A percentile compares a stretch with the other conserved stretches of the same genome.
phyloP scores from a whole-genome alignment of 2,113 vertebrate genomes.

The Arizona elegans region DNA sequence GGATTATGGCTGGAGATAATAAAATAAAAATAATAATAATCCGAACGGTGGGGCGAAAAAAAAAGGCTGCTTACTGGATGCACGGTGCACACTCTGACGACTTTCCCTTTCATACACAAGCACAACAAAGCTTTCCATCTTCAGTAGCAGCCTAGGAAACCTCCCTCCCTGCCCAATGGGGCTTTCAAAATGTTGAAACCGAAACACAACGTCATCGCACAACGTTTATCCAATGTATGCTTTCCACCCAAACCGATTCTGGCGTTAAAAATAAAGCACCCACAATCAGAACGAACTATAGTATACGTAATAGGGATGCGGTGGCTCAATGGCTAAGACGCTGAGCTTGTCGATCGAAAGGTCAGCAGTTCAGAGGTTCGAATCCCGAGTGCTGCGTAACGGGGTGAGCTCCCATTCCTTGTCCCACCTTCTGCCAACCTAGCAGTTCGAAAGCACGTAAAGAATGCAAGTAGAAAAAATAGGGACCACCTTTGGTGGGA shows the following conservation, averaged over 20 bases:
- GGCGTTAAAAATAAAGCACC: not conserved
- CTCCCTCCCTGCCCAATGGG: not conserved
- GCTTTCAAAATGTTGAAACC: not conserved
- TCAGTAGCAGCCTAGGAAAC: too few relatives aligned
- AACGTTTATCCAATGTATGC: not conserved
- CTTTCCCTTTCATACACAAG: not conserved
- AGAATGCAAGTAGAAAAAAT: too few relatives aligned
- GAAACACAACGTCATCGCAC: not conserved
- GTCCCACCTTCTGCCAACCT: too few relatives aligned
- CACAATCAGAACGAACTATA: not conserved
- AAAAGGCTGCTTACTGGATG: not conserved
- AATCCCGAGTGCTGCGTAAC: too few relatives aligned
- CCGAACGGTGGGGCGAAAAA: not conserved
- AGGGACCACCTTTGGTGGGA: too few relatives aligned
- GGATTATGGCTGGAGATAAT: conserved; percentile 10
- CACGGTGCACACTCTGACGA: not conserved
- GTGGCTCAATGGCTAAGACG: too few relatives aligned
- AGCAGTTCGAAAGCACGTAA: too few relatives aligned
- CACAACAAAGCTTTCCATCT: not conserved
- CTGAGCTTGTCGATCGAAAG: too few relatives aligned
- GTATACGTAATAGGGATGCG: too few relatives aligned
- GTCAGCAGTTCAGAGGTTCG: too few relatives aligned
- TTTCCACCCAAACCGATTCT: not conserved
- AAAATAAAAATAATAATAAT: too few relatives aligned
- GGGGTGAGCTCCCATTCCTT: too few relatives aligned